Base-by-base conservation (phyloP, 2,888 invertebrate species). In the Gasteruption jaculator region DNA sequence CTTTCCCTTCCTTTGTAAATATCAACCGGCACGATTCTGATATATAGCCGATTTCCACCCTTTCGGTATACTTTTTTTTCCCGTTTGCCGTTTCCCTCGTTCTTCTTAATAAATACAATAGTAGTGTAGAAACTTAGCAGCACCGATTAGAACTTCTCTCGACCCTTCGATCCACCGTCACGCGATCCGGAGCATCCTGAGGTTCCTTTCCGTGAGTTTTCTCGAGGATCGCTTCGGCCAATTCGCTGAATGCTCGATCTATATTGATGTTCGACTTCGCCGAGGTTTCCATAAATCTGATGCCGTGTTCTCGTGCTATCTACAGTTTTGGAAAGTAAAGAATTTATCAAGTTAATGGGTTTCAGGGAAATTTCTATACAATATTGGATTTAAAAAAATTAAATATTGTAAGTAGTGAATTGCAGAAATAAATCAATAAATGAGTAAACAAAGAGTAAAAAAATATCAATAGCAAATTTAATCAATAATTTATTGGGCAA, bases 191-290 rank as follows among this genome's bases (percentile, higher is more conserved):
- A 56, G 82, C 83, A 71, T 90, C 89, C 24, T 84, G 82, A 52
- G 84, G 83, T 71, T 90, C 89, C 46, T 84, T 81, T 11, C 85
- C 84, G 43, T 89, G 81, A 49, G 88, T 86, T 78, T 94, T 95
- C 74, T 92, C 91, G 63, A 94, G 78, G 73, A 96, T 92, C 62
- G 93, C 91, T 77, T 92, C 90, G 38, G 95, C 91, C 70, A 95
- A 76, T 75, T 94, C 91, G 65, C 87, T 86, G 77, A 96, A 96
- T 45, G 95, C 94, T 68, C 85, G 83, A 69, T 95, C 95, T 65
- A 96, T 94, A 76, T 96, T 96, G 64, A 93, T 89, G 74, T 94
- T 92, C 42, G 91, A 87, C 77, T 96, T 96, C 49, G 96, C 96
- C 50, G 94, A 94, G 43, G 96, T 96, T 79, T 96, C 96, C 87